Conservation (phyloP, 2,797 vertebrate species). For the Erethizon dorsatum region DNA sequence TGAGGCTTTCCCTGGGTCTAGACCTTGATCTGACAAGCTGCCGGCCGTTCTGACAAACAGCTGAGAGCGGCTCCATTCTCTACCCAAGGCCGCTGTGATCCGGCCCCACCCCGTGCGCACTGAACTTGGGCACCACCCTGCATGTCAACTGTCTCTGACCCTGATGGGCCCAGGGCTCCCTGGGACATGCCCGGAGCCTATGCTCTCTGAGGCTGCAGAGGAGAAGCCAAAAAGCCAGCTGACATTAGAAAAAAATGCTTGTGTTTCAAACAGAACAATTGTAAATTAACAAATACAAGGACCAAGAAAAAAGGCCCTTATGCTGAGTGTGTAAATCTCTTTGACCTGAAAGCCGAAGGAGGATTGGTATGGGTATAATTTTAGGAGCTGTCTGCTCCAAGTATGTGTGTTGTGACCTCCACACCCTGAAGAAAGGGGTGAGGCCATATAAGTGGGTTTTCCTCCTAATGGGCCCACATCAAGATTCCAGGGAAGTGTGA, state of each 20-base stretch:
- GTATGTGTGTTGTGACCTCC: not conserved
- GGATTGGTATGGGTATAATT: not conserved
- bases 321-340: not conserved
- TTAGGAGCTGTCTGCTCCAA: not conserved
- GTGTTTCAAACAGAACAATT: not conserved
- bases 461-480: accelerated
- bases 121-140: accelerated
- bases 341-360: not conserved
- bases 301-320: not conserved
- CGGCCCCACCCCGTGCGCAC: accelerated
- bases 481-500: not conserved
- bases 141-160: not conserved
- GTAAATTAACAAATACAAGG: not conserved
- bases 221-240: not conserved
- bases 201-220: not conserved
- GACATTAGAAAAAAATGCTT: not conserved
- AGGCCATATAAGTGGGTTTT: not conserved
- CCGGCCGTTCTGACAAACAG: not conserved
- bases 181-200: not conserved
- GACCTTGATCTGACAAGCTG: not conserved
- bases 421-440: accelerated
- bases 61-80: not conserved
- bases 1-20: not conserved
- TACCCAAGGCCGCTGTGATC: not conserved
- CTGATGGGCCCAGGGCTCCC: too few species aligned